phyloP scores from a whole-genome alignment of 2,113 vertebrate species.

The Gymnarchus niloticus region DNA sequence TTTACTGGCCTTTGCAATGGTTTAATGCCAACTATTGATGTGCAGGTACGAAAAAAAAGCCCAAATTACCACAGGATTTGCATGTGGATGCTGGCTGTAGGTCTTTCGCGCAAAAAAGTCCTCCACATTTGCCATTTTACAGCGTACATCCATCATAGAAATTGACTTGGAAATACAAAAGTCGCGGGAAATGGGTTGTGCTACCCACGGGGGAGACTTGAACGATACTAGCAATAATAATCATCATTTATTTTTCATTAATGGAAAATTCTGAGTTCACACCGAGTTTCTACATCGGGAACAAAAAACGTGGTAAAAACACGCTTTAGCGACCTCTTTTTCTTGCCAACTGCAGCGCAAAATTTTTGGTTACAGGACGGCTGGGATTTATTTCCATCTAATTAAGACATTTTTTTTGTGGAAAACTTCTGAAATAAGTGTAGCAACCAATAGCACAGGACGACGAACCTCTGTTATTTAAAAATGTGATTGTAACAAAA shows the following conservation, averaged over 20 bases:
- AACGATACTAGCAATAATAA: constrained; percentile 58
- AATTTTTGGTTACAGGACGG: neutral
- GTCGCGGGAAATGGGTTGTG: constrained; percentile 39
- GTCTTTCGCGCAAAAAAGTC: neutral
- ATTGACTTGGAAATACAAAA: constrained; percentile 48
- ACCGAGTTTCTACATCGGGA: constrained; percentile 43
- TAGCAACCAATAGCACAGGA: constrained; percentile 40
- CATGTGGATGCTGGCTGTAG: constrained; percentile 1
- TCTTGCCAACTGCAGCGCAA: neutral
- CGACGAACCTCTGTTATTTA: constrained; percentile 41
- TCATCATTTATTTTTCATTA: constrained; percentile 56
- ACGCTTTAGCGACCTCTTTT: constrained; percentile 41
- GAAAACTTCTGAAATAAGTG: constrained; percentile 40
- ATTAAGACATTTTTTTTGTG: constrained; percentile 49
- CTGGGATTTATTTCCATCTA: constrained; percentile 38
- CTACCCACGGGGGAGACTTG: constrained; percentile 44
- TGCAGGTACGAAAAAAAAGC: neutral
- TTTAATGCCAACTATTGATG: neutral
- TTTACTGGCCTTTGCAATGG: neutral
- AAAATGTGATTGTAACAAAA: neutral
- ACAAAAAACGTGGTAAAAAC: constrained; percentile 42
- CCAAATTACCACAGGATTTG: neutral
- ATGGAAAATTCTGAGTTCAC: constrained; percentile 58
- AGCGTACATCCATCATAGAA: constrained; percentile 55
- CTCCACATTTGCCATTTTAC: constrained; percentile 56